phyloP scores from a whole-genome alignment of 2,888 invertebrate genomes.

The Dasypolia templi region DNA sequence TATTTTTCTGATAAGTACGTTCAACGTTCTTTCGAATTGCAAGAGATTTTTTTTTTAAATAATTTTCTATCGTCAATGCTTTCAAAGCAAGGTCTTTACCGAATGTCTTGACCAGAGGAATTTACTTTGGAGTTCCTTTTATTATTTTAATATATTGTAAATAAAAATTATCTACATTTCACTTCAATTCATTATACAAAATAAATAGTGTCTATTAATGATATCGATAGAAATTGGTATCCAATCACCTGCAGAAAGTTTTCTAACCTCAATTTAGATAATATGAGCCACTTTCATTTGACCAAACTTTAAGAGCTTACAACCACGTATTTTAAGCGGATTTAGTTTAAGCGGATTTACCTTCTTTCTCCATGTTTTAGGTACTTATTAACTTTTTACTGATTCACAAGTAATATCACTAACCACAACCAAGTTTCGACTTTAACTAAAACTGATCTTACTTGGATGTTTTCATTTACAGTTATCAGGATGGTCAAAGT shows the following conservation, averaged over 20 bases:
- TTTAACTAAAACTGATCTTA: slow-evolving; percentile 28
- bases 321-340: neutral
- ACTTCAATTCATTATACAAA: neutral
- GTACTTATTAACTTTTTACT: neutral
- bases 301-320: neutral
- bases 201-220: neutral
- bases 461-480: slow-evolving; percentile 29
- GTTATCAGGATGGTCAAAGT: slow-evolving; percentile 56
- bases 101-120: neutral
- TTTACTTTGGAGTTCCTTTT: neutral
- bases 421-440: neutral
- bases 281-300: neutral
- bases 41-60: neutral
- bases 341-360: slow-evolving; percentile 42
- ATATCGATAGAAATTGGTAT: too few species aligned
- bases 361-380: slow-evolving; percentile 34
- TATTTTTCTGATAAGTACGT: neutral
- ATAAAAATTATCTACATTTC: neutral
- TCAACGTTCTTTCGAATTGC: neutral
- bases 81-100: neutral
- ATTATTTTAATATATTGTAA: too few species aligned
- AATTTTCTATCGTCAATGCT: neutral
- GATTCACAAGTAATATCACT: slow-evolving; percentile 4
- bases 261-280: neutral
- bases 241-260: neutral